phyloP scores from a whole-genome alignment of 2,113 vertebrate species.

The Pimephales promelas region DNA sequence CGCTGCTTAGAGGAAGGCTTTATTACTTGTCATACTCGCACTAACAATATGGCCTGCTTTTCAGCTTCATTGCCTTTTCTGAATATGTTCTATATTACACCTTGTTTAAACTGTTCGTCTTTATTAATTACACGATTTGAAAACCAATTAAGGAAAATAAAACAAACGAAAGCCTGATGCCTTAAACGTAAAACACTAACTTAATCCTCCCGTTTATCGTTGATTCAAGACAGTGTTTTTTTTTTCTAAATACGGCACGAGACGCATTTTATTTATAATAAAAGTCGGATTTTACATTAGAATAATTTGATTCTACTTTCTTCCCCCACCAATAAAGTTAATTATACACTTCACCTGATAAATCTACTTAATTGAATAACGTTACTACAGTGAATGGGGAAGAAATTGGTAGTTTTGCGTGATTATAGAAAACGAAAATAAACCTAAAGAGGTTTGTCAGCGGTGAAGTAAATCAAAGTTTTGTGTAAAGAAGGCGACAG shows the following conservation, averaged over 20 bases:
- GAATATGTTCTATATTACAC: not conserved
- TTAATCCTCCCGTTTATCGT: not conserved
- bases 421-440: not conserved
- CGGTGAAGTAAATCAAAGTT: conserved; percentile 24
- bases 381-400: not conserved
- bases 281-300: not conserved
- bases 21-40: not conserved
- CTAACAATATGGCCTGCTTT: not conserved
- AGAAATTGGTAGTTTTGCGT: not conserved
- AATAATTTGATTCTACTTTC: not conserved
- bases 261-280: not conserved
- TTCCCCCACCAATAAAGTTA: not conserved
- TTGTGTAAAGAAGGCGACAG: conserved; percentile 29
- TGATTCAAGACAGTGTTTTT: not conserved
- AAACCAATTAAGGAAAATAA: not conserved
- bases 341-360: not conserved
- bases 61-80: not conserved
- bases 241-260: not conserved
- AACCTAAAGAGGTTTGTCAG: not conserved
- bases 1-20: conserved; percentile 3
- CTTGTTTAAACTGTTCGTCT: not conserved
- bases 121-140: not conserved
- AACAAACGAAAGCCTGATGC: not conserved
- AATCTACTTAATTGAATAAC: not conserved
- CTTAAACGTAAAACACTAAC: not conserved